Percentiles rank a stretch among this genome's conserved stretches.
Conservation (phyloP, 2,113 vertebrate species). For the Aplodontia rufa region DNA sequence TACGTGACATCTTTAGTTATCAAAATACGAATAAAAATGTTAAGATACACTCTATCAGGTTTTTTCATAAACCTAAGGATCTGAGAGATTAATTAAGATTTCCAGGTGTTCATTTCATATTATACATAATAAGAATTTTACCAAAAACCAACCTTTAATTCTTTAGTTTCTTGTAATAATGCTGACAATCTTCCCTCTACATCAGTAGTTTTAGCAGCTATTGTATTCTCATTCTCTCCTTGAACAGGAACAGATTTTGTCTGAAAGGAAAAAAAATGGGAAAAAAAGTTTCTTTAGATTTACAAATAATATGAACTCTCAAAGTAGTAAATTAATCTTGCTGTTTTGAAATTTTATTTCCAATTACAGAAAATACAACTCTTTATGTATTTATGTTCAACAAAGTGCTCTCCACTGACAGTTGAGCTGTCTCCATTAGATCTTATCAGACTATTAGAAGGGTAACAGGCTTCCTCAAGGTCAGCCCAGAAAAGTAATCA, state of each 20-base stretch:
- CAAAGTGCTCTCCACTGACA: background rate
- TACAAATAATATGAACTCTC: background rate
- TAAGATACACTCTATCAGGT: background rate
- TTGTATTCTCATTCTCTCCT: constrained; percentile 62
- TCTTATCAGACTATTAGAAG: background rate
- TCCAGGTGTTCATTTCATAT: background rate
- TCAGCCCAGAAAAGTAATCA: background rate
- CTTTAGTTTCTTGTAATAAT: constrained; percentile 87
- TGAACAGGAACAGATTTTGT: constrained; percentile 47
- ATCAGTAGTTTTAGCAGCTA: constrained; percentile 79
- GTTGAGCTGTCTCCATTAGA: background rate
- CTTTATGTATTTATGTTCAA: background rate
- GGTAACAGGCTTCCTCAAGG: background rate
- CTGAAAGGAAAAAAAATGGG: constrained; percentile 77
- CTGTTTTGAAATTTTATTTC: constrained; percentile 14
- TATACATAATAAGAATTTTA: background rate
- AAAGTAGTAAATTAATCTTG: background rate
- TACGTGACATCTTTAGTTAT: background rate
- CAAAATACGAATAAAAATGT: background rate
- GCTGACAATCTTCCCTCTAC: constrained; percentile 85
- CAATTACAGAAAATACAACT: background rate
- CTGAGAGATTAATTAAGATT: background rate
- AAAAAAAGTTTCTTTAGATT: background rate
- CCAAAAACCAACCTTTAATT: constrained; percentile 88
- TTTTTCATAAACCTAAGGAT: constrained; percentile 12